These are phyloP conservation scores for Ectemnius lituratus DNA, from an alignment of 2,888 invertebrate genomes.

Conservation along the genomic window DNA sequence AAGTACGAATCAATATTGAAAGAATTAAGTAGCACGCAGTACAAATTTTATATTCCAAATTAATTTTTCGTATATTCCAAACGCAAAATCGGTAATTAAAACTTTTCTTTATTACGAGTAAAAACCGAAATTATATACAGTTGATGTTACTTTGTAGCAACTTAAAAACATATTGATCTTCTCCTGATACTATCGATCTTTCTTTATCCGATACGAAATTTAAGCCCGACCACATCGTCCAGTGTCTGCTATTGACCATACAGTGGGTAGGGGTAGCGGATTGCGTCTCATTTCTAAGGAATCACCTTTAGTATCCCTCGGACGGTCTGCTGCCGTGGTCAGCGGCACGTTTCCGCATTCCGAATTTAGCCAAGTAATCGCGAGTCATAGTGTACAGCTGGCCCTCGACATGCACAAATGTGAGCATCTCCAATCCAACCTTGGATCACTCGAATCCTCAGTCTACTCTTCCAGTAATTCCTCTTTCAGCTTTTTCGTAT, in stretches of 20 bases:
- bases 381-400: neutral
- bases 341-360: conserved; percentile 60
- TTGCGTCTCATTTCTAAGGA: conserved; percentile 73
- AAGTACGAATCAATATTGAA: no score
- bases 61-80: no score
- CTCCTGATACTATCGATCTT: conserved; percentile 25
- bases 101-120: no score
- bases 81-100: no score
- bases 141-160: neutral
- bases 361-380: conserved; percentile 14
- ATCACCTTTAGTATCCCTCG: conserved; percentile 70
- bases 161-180: neutral
- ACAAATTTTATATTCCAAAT: no score
- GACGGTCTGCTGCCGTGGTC: conserved; percentile 65
- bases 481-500: neutral
- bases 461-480: neutral
- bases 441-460: neutral
- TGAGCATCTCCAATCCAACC: conserved; percentile 25
- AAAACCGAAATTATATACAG: no score
- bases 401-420: conserved; percentile 34
- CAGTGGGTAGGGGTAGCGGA: conserved; percentile 51
- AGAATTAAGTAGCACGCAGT: no score
- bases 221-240: conserved; percentile 37
- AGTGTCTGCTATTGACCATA: conserved; percentile 55
- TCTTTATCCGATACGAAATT: conserved; percentile 38